These are phyloP conservation scores for Aptenodytes patagonicus DNA, from an alignment of 2,113 vertebrate genomes.

Conservation along the genomic window DNA sequence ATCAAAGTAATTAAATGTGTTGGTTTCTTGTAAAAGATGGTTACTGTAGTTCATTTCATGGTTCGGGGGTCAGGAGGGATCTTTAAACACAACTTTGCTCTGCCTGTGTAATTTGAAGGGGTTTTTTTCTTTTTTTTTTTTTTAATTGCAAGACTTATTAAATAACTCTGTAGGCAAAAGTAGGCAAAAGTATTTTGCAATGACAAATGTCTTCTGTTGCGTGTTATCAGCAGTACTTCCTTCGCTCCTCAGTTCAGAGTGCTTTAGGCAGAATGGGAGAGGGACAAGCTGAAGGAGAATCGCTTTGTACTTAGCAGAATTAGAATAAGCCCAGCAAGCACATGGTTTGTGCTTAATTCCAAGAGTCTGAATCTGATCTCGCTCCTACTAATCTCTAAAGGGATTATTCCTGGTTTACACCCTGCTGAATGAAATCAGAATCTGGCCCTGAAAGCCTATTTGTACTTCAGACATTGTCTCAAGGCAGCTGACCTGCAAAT, in stretches of 20 bases:
- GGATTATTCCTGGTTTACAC: constrained; percentile 47
- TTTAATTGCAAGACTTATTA: not conserved
- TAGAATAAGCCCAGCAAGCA: constrained; percentile 46
- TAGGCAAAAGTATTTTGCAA: not conserved
- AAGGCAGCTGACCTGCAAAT: constrained; percentile 22
- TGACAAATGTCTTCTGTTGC: not conserved
- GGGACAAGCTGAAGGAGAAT: constrained; percentile 16
- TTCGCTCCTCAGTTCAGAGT: not conserved
- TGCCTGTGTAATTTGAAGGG: not conserved
- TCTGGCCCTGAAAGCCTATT: not conserved
- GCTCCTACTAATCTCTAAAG: constrained; percentile 33
- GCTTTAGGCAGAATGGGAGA: not conserved
- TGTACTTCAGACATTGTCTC: not conserved
- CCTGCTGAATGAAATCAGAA: not conserved
- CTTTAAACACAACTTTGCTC: not conserved
- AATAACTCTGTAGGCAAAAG: not conserved
- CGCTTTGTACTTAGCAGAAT: constrained; percentile 34
- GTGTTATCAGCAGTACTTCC: not conserved
- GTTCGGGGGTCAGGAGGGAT: not conserved
- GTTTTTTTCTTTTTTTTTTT: not conserved
- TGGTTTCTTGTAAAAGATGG: not conserved
- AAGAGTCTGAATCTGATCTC: constrained; percentile 31
- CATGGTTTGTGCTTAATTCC: constrained; percentile 51
- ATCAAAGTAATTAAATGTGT: not conserved
- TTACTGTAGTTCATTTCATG: not conserved